Conservation (phyloP, 2,888 invertebrate species). For the Tipula vernalis region DNA sequence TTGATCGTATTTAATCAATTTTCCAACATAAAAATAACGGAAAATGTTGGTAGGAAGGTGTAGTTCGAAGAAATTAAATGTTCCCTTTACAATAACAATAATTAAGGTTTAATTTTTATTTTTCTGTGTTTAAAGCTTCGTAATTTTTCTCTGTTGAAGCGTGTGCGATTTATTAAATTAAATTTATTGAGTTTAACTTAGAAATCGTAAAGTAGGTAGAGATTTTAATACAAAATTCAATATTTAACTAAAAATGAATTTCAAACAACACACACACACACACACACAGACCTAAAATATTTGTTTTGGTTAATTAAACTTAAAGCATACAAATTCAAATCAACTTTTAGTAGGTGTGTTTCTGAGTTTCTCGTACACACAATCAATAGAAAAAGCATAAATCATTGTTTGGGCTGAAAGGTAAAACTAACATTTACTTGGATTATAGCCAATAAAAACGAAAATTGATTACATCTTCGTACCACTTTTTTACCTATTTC, state of each 20-base stretch:
- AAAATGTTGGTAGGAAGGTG: neutral
- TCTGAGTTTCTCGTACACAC: neutral
- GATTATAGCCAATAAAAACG: neutral
- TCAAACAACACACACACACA: neutral
- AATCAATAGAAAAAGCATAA: neutral
- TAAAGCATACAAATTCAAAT: neutral
- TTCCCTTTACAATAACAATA: neutral
- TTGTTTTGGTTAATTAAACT: too few species aligned
- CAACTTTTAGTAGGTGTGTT: neutral
- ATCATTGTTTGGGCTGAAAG: neutral
- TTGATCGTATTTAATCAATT: neutral
- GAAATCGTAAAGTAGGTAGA: neutral
- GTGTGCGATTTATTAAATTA: neutral
- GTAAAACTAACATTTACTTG: neutral
- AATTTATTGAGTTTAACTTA: neutral
- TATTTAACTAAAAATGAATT: neutral
- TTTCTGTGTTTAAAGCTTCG: neutral
- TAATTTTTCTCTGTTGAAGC: neutral
- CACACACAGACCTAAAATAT: neutral
- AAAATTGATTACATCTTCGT: neutral
- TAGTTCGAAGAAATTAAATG: neutral
- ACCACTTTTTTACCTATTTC: neutral
- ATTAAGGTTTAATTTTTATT: neutral
- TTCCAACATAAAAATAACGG: neutral
- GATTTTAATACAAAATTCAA: neutral